Evolutionary conservation across 2,113 vertebrate genomes (phyloP), one percentile per base, ranked within the genome.

Genomic region (Ceyx margarethae): DNA sequence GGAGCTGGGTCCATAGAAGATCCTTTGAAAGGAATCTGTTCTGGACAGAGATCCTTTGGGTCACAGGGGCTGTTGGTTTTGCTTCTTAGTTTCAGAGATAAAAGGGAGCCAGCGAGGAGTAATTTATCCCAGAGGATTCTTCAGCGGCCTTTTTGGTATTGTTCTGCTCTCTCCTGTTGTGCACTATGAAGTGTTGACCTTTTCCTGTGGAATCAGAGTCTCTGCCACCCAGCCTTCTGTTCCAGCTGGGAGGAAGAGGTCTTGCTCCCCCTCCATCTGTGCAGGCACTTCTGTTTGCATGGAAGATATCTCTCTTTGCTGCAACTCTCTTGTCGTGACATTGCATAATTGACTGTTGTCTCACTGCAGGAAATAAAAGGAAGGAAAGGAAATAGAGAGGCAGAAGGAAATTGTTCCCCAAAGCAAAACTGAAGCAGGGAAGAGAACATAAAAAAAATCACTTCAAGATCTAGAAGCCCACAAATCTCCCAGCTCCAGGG

Each of bases 191-290:
- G 93, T 75, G 43, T 90, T 97, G 96, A 97, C 96, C 93, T 97
- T 96, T 81, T 83, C 74, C 94, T 62, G 85, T 89, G 91, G 96
- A 96, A 92, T 51, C 69, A 91, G 61, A 92, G 72, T 75, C 58
- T 90, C 71, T 81, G 67, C 68, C 26, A 29, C 81, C 82, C 86
- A 77, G 71, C 62, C 64, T 54, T 56, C 54, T 56, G 25, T 81
- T 96, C 83, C 91, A 93, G 94, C 96, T 76, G 92, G 89, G 95
- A 97, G 93, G 95, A 93, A 85, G 91, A 84, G 60, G 58, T 83
- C 81, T 89, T 75, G 65, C 51, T 68, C 21, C 60, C 45, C 10
- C 15, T 56, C 54, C 5, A 0, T 80, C 84, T 76, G 46, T 78
- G 71, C 75, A 74, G 61, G 69, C 77, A 50, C 89, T 96, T 89